Percentiles rank a stretch among this genome's conserved stretches.
phyloP scores from a whole-genome alignment of 2,888 invertebrate genomes.

The Mimachlamys varia region DNA sequence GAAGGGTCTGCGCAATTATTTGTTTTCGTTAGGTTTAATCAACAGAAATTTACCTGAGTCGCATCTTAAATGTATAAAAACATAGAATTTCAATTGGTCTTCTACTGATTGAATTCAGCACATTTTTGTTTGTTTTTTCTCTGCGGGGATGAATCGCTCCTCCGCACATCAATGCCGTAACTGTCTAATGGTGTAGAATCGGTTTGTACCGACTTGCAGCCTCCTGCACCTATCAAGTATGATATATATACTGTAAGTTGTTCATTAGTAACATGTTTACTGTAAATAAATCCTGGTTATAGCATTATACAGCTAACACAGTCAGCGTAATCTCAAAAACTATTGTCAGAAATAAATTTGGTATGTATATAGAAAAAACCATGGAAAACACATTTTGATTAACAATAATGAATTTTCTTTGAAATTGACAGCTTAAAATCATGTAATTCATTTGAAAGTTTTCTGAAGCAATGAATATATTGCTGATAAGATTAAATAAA shows the following conservation, averaged over 20 bases:
- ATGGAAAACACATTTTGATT: too few relatives aligned
- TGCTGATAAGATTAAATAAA: too few relatives aligned
- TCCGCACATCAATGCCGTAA: neutral
- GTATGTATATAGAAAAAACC: too few relatives aligned
- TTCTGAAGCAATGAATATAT: too few relatives aligned
- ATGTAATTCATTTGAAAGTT: too few relatives aligned
- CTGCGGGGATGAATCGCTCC: neutral
- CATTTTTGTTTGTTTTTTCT: neutral
- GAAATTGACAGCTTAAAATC: too few relatives aligned
- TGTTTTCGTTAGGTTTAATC: conserved; percentile 21
- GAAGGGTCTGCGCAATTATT: neutral
- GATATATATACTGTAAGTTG: neutral
- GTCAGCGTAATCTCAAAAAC: too few relatives aligned
- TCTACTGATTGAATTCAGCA: neutral
- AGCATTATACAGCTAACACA: neutral
- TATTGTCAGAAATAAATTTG: too few relatives aligned
- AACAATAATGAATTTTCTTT: too few relatives aligned
- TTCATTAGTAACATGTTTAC: neutral
- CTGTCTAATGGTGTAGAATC: neutral
- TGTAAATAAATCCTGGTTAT: neutral
- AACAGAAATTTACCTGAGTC: conserved; percentile 25
- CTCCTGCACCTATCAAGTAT: neutral
- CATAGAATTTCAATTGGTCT: neutral
- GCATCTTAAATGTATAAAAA: neutral
- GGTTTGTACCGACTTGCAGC: neutral